A percentile compares a stretch with the other conserved stretches of the same genome.
phyloP scores from a whole-genome alignment of 2,113 vertebrate species.

The Dissostichus mawsoni region DNA sequence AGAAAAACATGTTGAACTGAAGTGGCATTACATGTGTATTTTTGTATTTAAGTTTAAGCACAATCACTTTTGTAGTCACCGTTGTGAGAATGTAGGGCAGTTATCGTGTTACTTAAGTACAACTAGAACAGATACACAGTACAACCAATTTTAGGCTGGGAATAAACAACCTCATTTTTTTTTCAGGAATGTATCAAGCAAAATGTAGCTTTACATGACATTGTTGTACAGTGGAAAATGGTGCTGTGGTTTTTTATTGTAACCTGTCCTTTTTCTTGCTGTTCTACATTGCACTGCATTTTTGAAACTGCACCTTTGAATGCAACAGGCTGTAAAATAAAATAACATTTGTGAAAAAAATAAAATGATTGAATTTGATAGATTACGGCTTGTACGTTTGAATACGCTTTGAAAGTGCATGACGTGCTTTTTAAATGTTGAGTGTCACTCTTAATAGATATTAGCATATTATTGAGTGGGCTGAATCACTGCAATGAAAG shows the following conservation, averaged over 20 bases:
- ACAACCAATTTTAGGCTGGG: slow-evolving; percentile 5
- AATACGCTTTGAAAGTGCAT: slow-evolving; percentile 31
- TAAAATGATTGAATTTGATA: background rate
- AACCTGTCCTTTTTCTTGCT: slow-evolving; percentile 50
- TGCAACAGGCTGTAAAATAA: slow-evolving; percentile 56
- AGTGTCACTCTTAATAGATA: slow-evolving; percentile 39
- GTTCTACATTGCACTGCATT: slow-evolving; percentile 58
- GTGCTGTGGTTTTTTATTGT: slow-evolving; percentile 54
- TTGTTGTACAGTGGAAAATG: slow-evolving; percentile 61
- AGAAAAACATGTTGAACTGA: slow-evolving; percentile 31
- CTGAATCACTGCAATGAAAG: slow-evolving; percentile 54
- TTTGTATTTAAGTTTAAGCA: background rate
- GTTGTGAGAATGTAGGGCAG: background rate
- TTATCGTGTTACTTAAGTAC: background rate
- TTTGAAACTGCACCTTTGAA: slow-evolving; percentile 57
- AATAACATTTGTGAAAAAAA: slow-evolving; percentile 27
- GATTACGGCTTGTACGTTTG: slow-evolving; percentile 4
- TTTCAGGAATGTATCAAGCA: slow-evolving; percentile 25
- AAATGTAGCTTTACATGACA: slow-evolving; percentile 46
- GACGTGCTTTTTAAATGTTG: slow-evolving; percentile 24
- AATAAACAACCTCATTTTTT: background rate
- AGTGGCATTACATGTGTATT: slow-evolving; percentile 23
- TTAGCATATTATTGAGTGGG: slow-evolving; percentile 31
- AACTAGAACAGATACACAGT: slow-evolving; percentile 3
- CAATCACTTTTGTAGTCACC: slow-evolving; percentile 1